Base-by-base conservation (phyloP, 2,888 invertebrate species). In the Branchinecta sandiegonensis region DNA sequence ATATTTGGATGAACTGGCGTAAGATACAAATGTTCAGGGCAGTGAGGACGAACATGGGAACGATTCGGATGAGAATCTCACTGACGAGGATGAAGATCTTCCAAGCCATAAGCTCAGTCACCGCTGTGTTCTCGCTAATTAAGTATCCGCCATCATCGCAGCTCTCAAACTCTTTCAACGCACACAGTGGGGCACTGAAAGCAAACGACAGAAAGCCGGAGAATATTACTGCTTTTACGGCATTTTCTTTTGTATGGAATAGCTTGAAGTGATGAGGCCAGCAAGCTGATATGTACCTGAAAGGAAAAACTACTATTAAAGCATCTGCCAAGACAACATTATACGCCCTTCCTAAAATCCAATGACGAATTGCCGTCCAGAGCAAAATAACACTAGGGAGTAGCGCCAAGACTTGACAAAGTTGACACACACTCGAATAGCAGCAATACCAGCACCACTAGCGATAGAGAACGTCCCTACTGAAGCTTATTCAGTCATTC, bases 21-120 rank as follows among this genome's bases (percentile, higher is more conserved):
- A 81, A 77, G 69, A 81, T 80, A 69, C 77, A 75, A 8, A 76
- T 75, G 72, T 81, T 81, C 66, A 81, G 75, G 69, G 78, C 76
- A 10, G 78, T 79, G 37, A 81, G 75, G 5, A 80, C 73, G 64
- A 80, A 72, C 63, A 79, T 79, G 5, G 81, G 81, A 46, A 78
- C 77, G 48, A 81, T 75, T 6, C 81, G 76, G 2, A 79, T 77
- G 48, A 78, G 73, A n/a, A 76, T 75, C 72, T 80, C 80, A 69
- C 77, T 75, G 11, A 76, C 70, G 72, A 78, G 75, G 5, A 79
- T 73, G 71, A 79, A 80, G 13, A 75, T 72, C 63, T 74, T 73
- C 76, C 79, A 80, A 0, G 73, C 70, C 1, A 73, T 65, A 8
- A 73, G 72, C 6, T 73, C 69, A 1, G 75, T 74, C 63, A 77